Base-by-base conservation (phyloP, 2,113 vertebrate genomes). In the Pangasianodon gigas region DNA sequence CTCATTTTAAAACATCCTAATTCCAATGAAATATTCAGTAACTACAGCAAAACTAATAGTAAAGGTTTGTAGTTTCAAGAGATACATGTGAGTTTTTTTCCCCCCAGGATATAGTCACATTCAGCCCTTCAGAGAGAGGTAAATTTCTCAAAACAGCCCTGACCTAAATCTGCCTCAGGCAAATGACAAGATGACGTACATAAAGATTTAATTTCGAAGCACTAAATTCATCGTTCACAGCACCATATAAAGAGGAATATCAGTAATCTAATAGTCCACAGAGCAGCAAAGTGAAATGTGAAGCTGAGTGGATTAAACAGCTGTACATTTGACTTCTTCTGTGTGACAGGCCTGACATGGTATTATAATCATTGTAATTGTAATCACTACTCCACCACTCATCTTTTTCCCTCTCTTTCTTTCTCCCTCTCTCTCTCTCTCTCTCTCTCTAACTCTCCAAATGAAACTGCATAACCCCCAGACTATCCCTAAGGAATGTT, bases 401-500 rank as follows among this genome's bases (percentile, higher is more conserved):
- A 69, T 80, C n/a, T n/a, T 18, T 10, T 19, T 88, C 81, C 67
- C 37, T 21, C 41, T 90, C 69, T 67, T 37, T 80, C 58, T 75
- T 56, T 54, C 58, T 79, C 82, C 19, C 37, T 84, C 32, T 82
- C 48, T 48, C 74, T 83, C 26, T 51, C 44, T 46, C 19, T 26
- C 41, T 77, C 11, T 51, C 67, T 13, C 65, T 52, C 44, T 67
- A 14, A 46, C 52, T 62, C 54, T 41, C 85, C 77, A 75, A 85
- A 80, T 41, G 21, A 87, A 87, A 84, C 87, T 86, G 62, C 54
- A 60, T 74, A 51, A 69, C 52, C 26, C 69, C 32, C 84, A 84
- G 56, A 85, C 77, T 86, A 86, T 87, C 89, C 90, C 87, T 60
- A 46, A 89, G 84, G 87, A 90, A 92, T 88, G 56, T 79, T 80